Evolutionary conservation across 1,140 invertebrate genomes (phyloP).

Genomic region (Anadara kagoshimensis): DNA sequence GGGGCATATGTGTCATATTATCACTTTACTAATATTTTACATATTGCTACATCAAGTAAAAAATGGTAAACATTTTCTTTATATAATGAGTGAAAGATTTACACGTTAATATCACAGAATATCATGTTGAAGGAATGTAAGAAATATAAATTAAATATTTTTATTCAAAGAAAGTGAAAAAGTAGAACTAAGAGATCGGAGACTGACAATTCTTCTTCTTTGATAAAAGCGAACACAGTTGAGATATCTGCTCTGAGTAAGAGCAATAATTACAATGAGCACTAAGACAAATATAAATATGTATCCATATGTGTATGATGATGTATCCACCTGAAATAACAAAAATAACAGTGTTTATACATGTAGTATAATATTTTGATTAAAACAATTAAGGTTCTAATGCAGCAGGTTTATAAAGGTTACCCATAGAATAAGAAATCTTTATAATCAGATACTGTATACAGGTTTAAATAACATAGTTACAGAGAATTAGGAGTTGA

Average conservation of each 20-base stretch:
- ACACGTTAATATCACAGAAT: no score
- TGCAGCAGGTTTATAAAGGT: neutral
- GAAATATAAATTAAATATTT: neutral
- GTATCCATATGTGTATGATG: constrained; percentile 39
- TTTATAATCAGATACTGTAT: neutral
- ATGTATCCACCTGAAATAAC: constrained; percentile 36
- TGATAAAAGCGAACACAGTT: constrained; percentile 40
- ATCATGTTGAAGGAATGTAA: no score
- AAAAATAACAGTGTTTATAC: constrained; percentile 10
- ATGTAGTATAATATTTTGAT: neutral
- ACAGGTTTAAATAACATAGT: constrained; percentile 3
- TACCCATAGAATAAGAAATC: neutral
- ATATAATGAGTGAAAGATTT: no score
- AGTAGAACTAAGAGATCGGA: constrained; percentile 58
- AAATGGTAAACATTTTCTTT: no score
- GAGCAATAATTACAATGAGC: constrained; percentile 37
- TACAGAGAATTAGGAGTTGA: neutral
- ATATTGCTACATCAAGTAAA: no score
- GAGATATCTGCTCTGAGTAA: constrained; percentile 40
- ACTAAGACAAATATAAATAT: constrained; percentile 36
- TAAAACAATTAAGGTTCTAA: neutral
- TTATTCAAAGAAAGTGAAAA: constrained; percentile 38
- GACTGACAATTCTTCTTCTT: constrained; percentile 51
- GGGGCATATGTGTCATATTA: no score
- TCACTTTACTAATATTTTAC: no score